Conservation (phyloP, 2,888 invertebrate species). For the Lasius fuliginosus region DNA sequence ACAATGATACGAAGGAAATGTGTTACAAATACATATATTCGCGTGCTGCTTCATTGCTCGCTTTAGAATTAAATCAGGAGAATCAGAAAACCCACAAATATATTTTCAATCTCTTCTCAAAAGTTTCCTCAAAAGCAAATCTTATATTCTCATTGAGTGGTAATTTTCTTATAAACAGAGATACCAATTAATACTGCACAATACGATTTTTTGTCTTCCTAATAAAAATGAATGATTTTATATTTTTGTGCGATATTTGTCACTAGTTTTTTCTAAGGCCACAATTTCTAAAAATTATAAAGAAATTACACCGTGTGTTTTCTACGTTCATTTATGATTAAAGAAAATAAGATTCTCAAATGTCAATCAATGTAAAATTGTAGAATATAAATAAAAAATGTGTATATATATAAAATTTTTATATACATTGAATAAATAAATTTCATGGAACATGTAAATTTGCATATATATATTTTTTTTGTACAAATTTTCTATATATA, state of each 20-base stretch:
- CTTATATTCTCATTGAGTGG: not conserved
- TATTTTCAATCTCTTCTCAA: not conserved
- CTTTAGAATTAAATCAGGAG: not conserved
- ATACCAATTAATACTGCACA: not conserved
- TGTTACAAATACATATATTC: not conserved
- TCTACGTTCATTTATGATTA: not conserved
- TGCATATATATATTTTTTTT: not conserved
- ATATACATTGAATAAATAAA: slow-evolving; percentile 12
- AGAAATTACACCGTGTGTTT: too few relatives aligned
- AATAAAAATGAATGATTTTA: slow-evolving; percentile 14
- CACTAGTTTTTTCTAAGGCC: not conserved
- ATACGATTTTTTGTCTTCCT: not conserved
- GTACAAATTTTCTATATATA: slow-evolving; percentile 11
- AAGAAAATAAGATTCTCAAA: not conserved
- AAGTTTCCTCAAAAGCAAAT: not conserved
- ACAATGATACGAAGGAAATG: slow-evolving; percentile 22
- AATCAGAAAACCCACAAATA: not conserved
- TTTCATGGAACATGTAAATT: not conserved
- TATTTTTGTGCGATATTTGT: not conserved
- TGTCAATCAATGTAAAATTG: not conserved
- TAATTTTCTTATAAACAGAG: not conserved
- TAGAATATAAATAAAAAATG: not conserved
- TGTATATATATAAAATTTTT: not conserved
- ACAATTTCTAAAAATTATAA: not conserved
- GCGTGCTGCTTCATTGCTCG: slow-evolving; percentile 8